Evolutionary conservation across 2,797 vertebrate genomes (phyloP).

Genomic region (Dipus sagitta): DNA sequence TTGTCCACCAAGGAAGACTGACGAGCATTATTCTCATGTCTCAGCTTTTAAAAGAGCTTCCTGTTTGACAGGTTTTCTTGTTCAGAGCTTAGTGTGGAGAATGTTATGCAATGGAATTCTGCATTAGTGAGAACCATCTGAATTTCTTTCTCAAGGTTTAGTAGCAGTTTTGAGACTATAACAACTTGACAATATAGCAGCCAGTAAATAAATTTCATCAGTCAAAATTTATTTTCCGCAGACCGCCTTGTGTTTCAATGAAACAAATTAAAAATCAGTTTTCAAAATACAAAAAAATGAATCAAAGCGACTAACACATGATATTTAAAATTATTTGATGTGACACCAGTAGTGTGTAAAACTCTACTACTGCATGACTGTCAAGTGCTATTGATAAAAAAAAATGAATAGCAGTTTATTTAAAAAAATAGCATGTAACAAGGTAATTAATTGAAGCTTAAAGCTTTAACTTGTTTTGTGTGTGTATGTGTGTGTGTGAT

Average conservation of each 20-base stretch:
- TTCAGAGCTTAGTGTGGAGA: conserved; percentile 77
- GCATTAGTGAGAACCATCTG: conserved; percentile 61
- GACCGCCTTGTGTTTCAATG: not conserved
- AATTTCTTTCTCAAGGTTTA: conserved; percentile 70
- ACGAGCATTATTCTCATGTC: conserved; percentile 78
- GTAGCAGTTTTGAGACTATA: conserved; percentile 27
- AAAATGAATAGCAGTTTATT: not conserved
- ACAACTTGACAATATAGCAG: conserved; percentile 29
- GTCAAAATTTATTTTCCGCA: conserved; percentile 20
- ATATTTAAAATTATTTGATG: not conserved
- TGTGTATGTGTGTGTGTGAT: no score
- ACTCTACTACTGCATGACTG: not conserved
- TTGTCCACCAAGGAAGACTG: conserved; percentile 84
- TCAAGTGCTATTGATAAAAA: not conserved
- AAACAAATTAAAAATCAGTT: conserved; percentile 14
- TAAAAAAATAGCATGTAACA: not conserved
- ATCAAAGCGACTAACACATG: not conserved
- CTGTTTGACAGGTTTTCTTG: conserved; percentile 78
- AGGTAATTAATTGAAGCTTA: conserved; percentile 33
- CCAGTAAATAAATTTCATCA: conserved; percentile 29
- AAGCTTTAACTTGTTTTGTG: not conserved
- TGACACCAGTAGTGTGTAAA: not conserved
- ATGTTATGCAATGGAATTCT: conserved; percentile 70
- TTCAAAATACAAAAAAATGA: conserved; percentile 35
- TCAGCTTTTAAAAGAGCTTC: conserved; percentile 72